Conservation (phyloP, 2,113 vertebrate species). For the Chionis minor region DNA sequence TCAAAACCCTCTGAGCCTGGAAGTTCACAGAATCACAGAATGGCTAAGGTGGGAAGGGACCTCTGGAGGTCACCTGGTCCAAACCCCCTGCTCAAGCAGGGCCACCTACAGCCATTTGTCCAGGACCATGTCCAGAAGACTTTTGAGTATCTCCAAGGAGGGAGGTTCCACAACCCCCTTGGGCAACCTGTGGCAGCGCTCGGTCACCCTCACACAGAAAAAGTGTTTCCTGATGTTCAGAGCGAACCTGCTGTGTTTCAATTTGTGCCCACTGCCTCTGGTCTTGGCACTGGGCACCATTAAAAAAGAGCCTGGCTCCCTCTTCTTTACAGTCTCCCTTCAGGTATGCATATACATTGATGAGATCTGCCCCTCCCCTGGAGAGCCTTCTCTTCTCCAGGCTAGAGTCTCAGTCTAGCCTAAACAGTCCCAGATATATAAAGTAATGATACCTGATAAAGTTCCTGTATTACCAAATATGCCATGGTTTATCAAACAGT, state of each 20-base stretch:
- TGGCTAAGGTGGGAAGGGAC: not conserved
- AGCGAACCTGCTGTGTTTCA: not conserved
- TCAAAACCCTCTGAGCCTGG: not conserved
- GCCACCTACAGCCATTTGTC: not conserved
- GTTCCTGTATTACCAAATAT: not conserved
- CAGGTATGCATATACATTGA: not conserved
- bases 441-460: not conserved
- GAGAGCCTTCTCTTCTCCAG: not conserved
- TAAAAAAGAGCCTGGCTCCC: not conserved
- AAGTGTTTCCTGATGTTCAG: not conserved
- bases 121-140: fast-evolving
- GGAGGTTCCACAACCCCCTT: not conserved
- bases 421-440: not conserved
- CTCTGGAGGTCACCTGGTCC: not conserved
- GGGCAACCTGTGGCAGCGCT: not conserved
- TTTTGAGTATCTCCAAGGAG: not conserved
- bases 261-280: not conserved
- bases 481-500: not conserved
- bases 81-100: not conserved
- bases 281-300: not conserved
- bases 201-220: not conserved
- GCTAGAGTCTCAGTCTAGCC: not conserved
- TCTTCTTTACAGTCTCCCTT: not conserved
- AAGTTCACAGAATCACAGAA: not conserved
- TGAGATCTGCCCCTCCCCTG: not conserved